These are phyloP conservation scores for Fabriciana adippe DNA, from an alignment of 2,888 invertebrate species.

Conservation along the genomic window DNA sequence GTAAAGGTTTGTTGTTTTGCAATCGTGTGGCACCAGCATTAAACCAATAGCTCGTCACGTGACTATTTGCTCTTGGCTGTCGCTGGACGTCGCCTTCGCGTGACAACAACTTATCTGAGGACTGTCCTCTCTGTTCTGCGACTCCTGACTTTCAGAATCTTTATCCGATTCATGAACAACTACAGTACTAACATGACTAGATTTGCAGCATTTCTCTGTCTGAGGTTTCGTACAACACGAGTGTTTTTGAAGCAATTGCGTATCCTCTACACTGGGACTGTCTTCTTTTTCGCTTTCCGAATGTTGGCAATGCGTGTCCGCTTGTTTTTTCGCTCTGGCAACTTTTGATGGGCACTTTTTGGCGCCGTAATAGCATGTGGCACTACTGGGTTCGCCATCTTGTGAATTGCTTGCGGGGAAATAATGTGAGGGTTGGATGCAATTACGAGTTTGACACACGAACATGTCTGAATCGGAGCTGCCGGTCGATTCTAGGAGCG, in stretches of 20 bases:
- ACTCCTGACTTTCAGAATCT: conserved; percentile 46
- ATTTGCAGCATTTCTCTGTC: conserved; percentile 49
- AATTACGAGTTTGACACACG: conserved; percentile 70
- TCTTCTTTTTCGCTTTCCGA: conserved; percentile 62
- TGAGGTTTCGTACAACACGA: conserved; percentile 64
- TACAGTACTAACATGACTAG: conserved; percentile 44
- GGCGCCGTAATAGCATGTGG: conserved; percentile 69
- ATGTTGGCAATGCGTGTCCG: conserved; percentile 51
- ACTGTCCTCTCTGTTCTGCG: conserved; percentile 58
- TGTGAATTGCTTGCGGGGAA: conserved; percentile 59
- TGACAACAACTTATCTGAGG: conserved; percentile 71
- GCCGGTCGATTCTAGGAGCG: conserved; percentile 60
- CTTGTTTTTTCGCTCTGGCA: conserved; percentile 56
- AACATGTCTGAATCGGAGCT: conserved; percentile 69
- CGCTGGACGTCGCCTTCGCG: conserved; percentile 52
- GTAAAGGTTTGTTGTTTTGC: no score
- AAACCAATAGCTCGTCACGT: conserved; percentile 38
- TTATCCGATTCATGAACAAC: conserved; percentile 46
- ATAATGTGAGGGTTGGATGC: conserved; percentile 75
- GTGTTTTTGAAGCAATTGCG: conserved; percentile 57
- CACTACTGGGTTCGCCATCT: conserved; percentile 48
- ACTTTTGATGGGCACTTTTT: conserved; percentile 70
- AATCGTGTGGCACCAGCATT: background rate
- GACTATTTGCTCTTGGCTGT: conserved; percentile 72
- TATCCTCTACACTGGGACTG: conserved; percentile 66